phyloP scores from a whole-genome alignment of 2,113 vertebrate genomes.

The Centrocercus urophasianus region DNA sequence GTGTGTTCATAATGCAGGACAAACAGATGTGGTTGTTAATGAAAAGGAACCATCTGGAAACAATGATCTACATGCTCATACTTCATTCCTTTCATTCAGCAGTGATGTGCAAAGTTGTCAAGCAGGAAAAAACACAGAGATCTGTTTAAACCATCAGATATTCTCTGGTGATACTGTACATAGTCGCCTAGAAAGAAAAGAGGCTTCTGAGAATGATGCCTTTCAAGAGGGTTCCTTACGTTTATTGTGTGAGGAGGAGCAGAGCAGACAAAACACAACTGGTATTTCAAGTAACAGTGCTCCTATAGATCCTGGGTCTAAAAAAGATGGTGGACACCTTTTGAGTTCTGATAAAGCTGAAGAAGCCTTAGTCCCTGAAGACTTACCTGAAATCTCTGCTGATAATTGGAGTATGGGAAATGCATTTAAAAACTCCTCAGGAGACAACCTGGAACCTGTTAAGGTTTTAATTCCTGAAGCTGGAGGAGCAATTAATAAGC shows the following conservation, averaged over 20 bases:
- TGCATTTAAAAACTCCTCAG: slow-evolving; percentile 73
- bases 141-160: slow-evolving; percentile 67
- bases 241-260: slow-evolving; percentile 77
- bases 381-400: slow-evolving; percentile 74
- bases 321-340: background rate
- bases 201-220: slow-evolving; percentile 31
- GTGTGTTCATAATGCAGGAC: slow-evolving; percentile 61
- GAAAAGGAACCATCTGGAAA: slow-evolving; percentile 71
- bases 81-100: slow-evolving; percentile 64
- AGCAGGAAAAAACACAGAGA: slow-evolving; percentile 58
- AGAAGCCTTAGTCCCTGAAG: background rate
- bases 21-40: slow-evolving; percentile 76
- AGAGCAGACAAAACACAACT: slow-evolving; percentile 61
- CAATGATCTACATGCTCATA: slow-evolving; percentile 59
- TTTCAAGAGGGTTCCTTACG: slow-evolving; percentile 40
- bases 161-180: slow-evolving; percentile 33
- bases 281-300: slow-evolving; percentile 43
- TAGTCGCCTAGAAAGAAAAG: slow-evolving; percentile 22
- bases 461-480: slow-evolving; percentile 76
- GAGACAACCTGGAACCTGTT: slow-evolving; percentile 85
- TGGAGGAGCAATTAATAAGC: background rate
- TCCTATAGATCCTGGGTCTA: background rate
- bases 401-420: slow-evolving; percentile 89
- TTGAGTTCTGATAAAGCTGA: background rate
- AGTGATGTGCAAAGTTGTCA: slow-evolving; percentile 68